Evolutionary conservation across 2,113 vertebrate species (phyloP).

Genomic region (Haemorhous mexicanus): DNA sequence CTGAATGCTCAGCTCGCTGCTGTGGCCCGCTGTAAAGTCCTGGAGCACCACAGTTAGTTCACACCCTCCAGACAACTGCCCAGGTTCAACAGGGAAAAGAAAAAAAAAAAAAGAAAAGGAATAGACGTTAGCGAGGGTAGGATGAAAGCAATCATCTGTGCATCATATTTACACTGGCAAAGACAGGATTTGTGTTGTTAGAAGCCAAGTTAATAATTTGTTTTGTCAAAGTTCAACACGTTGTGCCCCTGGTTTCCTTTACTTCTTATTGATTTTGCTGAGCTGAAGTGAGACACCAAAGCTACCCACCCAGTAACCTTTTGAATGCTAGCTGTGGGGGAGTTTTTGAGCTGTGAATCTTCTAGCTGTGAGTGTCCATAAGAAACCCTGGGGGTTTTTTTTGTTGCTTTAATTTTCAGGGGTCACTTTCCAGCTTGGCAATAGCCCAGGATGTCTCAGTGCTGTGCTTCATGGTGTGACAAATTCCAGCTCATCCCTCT

Average conservation of each 20-base stretch:
- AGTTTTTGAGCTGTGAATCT: background rate
- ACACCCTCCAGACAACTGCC: conserved; percentile 93
- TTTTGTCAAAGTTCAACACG: conserved; percentile 40
- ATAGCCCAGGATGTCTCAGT: background rate
- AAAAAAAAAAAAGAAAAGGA: background rate
- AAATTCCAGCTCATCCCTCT: background rate
- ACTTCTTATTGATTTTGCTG: conserved; percentile 14
- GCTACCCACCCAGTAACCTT: background rate
- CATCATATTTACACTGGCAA: conserved; percentile 58
- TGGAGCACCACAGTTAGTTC: conserved; percentile 95
- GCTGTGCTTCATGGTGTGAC: background rate
- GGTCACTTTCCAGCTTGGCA: background rate
- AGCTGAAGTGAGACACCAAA: background rate
- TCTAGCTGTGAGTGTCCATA: background rate
- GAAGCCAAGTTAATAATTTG: conserved; percentile 43
- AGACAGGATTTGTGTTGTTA: background rate
- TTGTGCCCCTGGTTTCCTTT: conserved; percentile 9
- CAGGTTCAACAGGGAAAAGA: background rate
- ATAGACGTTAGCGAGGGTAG: background rate
- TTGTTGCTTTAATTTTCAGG: background rate
- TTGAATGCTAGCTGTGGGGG: background rate
- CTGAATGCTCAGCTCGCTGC: conserved; percentile 90
- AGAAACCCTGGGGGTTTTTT: background rate
- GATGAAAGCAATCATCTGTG: conserved; percentile 26
- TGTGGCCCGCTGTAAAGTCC: conserved; percentile 88